Evolutionary conservation across 2,113 vertebrate genomes (phyloP), one percentile per base, ranked within the genome.

Genomic region (Datnioides undecimradiatus): DNA sequence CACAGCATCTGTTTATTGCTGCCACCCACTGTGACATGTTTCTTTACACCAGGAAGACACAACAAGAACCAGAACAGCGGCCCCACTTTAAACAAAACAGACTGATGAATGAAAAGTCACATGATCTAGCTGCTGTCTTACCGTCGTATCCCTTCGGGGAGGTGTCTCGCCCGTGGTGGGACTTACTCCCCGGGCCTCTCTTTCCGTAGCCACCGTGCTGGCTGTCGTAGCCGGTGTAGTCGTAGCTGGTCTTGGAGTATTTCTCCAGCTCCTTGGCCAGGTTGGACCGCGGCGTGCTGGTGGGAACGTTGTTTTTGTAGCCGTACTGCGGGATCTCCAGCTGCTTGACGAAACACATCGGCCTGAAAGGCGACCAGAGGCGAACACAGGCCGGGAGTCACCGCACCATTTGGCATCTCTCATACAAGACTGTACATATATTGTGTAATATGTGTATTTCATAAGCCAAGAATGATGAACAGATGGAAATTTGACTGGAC

Each of bases 301-400:
- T 99, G 86, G 98, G 97, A 76, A 99, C 96, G 83, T 96, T 98
- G 95, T 97, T 98, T 90, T 97, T 97, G 96, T 96, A 98, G 92
- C 98, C 98, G 86, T 98, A 98, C 94, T 99, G 97, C 86, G 98
- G 98, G 77, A 99, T 98, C 95, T 99, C 98, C 92, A 99, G 96
- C 94, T 99, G 98, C 95, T 99, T 99, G 82, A 99, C 98, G 93
- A 99, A 99, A 93, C 98, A 99, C 98, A 99, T 99, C 54, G 98
- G 98, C 96, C 98, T 99, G 95, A 73, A 94, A 66, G 23, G 12
- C 2, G 65, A 64, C 9, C 19, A 4, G 16, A n/a, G 94, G 90
- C 86, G 84, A 90, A 94, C n/a, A 63, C 25, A 17, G 6, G 21
- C 11, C 0, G 14, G 12, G 25, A 11, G 23, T 55, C 14, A 69